Base-by-base conservation (phyloP, 1,140 invertebrate genomes). In the Stegodyphus dumicola region DNA sequence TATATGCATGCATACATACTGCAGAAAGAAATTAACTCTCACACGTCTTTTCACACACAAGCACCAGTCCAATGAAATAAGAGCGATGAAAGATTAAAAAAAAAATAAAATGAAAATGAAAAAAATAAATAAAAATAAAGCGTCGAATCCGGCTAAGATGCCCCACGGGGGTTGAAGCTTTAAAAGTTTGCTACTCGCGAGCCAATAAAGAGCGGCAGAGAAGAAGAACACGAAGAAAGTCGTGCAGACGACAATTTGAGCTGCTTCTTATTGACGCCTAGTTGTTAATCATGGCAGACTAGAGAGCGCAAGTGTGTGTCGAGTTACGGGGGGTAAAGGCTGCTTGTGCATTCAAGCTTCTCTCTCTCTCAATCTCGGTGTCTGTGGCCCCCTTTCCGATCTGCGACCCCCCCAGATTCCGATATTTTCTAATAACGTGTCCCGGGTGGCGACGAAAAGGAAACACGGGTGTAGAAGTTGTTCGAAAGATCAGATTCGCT, bases 351-450 rank as follows among this genome's bases (percentile, higher is more conserved):
- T 76, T 48, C 75, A 51, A 33, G 56, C 60, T 56, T 33, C 33
- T 56, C 15, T 48, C 52, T 78, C 77, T 78, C 77, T 78, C 77
- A 78, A 78, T 78, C 77, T 66, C 60, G 48, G 48, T 9, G 48
- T 9, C 65, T 49, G 10, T 51, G 9, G 11, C 60, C 48, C 48
- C 76, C 60, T 18, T 52, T 15, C 52, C 51, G 51, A 18, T 11
- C 56, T 10, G 11, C 6, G 9, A 9, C n/a, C 60, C 15, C 15
- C 15, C 51, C 18, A 49, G n/a, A 69, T 64, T 78, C 65, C 77
- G 77, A 78, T 78, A 78, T 78, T 78, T 78, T 78, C 77, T 78
- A 78, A 78, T 78, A 78, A 78, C 77, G 60, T 51, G 60, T 78
- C 77, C 77, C 17, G 65, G 60, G 51, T 66, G 77, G 77, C 60